These are phyloP conservation scores for Argyrosomus regius DNA, from an alignment of 2,797 vertebrate species.

Conservation along the genomic window DNA sequence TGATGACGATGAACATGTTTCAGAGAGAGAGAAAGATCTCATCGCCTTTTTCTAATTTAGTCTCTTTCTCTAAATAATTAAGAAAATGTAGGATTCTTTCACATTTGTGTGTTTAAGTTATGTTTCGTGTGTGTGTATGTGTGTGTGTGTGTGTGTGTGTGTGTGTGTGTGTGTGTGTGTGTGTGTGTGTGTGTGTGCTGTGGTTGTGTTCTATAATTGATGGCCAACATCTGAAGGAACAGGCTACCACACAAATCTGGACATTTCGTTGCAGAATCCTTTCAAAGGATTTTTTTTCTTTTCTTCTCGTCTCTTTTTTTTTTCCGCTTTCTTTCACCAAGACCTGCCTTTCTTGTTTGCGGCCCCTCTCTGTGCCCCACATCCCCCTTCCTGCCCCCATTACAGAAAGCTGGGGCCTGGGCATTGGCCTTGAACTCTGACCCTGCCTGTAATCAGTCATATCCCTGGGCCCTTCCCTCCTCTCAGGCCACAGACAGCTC, in stretches of 20 bases:
- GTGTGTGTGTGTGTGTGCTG: neutral
- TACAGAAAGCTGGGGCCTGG: constrained; percentile 71
- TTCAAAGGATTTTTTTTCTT: constrained; percentile 53
- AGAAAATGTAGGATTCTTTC: constrained; percentile 8
- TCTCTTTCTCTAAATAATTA: constrained; percentile 4
- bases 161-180: constrained; percentile 1
- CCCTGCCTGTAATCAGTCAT: constrained; percentile 88
- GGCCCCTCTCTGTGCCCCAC: constrained; percentile 67
- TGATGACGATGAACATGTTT: neutral
- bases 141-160: neutral
- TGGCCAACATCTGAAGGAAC: constrained; percentile 56
- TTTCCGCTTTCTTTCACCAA: constrained; percentile 69
- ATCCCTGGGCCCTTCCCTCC: constrained; percentile 83
- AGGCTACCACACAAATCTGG: constrained; percentile 52
- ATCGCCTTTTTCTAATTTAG: constrained; percentile 21
- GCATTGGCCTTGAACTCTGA: constrained; percentile 86
- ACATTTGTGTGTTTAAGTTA: neutral
- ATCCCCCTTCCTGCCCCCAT: constrained; percentile 67
- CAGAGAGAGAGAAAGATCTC: neutral
- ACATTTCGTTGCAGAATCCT: constrained; percentile 61
- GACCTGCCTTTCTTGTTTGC: constrained; percentile 71
- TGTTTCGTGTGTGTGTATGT: neutral
- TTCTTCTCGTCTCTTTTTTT: constrained; percentile 28
- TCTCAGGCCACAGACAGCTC: constrained; percentile 83
- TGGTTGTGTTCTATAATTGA: constrained; percentile 56